Evolutionary conservation across 1,140 invertebrate genomes (phyloP).

Genomic region (Helicoverpa armigera): DNA sequence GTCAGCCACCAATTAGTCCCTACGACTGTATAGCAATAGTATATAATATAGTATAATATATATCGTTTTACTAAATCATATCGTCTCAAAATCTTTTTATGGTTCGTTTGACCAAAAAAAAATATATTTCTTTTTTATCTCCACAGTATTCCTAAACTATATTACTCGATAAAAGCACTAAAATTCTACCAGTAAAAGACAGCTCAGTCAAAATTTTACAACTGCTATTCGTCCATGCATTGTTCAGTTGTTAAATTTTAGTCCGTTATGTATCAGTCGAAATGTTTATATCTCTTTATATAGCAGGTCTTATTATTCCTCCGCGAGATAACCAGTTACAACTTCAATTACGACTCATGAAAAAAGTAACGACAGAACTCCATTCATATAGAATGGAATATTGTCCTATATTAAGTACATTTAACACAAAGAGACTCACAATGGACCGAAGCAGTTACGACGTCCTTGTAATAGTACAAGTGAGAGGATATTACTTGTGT

Average conservation of each 20-base stretch:
- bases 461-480: conserved; percentile 24
- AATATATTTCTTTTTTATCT: no score
- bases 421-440: conserved; percentile 26
- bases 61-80: no score
- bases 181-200: no score
- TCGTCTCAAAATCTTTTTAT: no score
- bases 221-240: background rate
- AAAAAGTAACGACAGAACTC: conserved; percentile 24
- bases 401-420: conserved; percentile 23
- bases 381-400: conserved; percentile 33
- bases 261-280: background rate
- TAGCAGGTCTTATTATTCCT: conserved; percentile 9
- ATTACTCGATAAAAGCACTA: no score
- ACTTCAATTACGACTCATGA: conserved; percentile 37
- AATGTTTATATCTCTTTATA: background rate
- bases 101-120: no score
- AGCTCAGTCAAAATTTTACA: no score
- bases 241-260: background rate
- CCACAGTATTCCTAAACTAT: no score
- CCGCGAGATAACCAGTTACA: background rate
- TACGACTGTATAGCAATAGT: no score
- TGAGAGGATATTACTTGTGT: conserved; percentile 31
- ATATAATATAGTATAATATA: no score
- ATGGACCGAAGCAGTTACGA: conserved; percentile 26
- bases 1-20: no score